Percentiles rank a stretch among this genome's conserved stretches.
Conservation (phyloP, 30 jellyfish, hydroid and myxozoan species). For the Mastigias papua region DNA sequence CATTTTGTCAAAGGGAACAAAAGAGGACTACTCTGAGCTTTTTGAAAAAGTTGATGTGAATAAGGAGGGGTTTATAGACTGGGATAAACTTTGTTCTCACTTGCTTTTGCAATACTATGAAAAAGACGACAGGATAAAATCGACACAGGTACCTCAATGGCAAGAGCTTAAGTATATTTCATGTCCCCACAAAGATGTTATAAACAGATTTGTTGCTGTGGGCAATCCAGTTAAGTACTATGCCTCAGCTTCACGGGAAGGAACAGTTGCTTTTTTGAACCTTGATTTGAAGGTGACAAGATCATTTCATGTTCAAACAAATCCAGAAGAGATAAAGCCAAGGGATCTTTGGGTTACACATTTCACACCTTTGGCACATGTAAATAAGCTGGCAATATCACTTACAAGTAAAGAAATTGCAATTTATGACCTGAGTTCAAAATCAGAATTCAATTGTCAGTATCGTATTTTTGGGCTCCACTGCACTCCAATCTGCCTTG, state of each 20-base stretch:
- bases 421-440: constrained; percentile 80
- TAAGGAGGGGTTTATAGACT: constrained; percentile 82
- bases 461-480: constrained; percentile 77
- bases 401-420: constrained; percentile 89
- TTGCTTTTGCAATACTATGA: constrained; percentile 90
- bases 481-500: constrained; percentile 83
- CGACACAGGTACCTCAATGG: constrained; percentile 96
- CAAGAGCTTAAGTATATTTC: constrained; percentile 66
- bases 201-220: constrained; percentile 60
- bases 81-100: constrained; percentile 93
- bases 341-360: constrained; percentile 97
- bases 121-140: constrained; percentile 79
- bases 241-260: constrained; percentile 88
- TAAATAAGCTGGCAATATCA: constrained; percentile 83
- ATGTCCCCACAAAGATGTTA: constrained; percentile 86
- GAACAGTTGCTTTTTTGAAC: constrained; percentile 82
- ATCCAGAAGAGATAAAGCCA: constrained; percentile 83
- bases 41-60: constrained; percentile 88
- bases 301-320: constrained; percentile 75
- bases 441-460: constrained; percentile 83
- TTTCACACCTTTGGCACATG: constrained; percentile 73
- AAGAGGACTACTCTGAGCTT: constrained; percentile 75
- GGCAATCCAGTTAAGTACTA: constrained; percentile 55
- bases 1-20: constrained; percentile 78
- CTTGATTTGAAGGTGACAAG: constrained; percentile 50